phyloP scores from a whole-genome alignment of 2,888 invertebrate genomes.

The Drosophila crucigera region DNA sequence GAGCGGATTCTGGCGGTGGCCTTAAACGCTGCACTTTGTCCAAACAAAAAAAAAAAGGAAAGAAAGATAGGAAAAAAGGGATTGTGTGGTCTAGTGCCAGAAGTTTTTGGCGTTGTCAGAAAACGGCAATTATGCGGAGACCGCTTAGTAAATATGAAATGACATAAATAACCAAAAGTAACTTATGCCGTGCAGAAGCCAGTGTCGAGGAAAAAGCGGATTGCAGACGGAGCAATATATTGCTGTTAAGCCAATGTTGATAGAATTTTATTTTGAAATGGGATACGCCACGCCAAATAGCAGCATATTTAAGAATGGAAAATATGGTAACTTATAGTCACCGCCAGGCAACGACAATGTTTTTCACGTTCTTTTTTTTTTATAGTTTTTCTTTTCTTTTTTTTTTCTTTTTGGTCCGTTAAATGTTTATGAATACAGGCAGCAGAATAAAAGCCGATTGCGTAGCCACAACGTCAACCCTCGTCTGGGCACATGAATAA shows the following conservation, averaged over 20 bases:
- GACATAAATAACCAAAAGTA: slow-evolving; percentile 72
- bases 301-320: not conserved
- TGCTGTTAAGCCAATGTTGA: slow-evolving; percentile 6
- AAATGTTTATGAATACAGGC: slow-evolving; percentile 7
- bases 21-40: slow-evolving; percentile 41
- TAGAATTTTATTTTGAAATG: slow-evolving; percentile 3
- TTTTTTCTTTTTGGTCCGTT: slow-evolving; percentile 17
- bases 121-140: slow-evolving; percentile 66
- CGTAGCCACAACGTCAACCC: slow-evolving; percentile 62
- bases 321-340: not conserved
- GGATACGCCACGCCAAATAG: not conserved
- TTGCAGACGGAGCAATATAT: not conserved
- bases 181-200: slow-evolving; percentile 16
- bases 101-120: slow-evolving; percentile 22
- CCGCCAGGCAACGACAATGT: not conserved
- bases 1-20: slow-evolving; percentile 18
- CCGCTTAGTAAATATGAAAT: slow-evolving; percentile 76
- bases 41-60: not conserved
- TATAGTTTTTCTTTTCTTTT: slow-evolving; percentile 5
- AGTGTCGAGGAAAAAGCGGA: not conserved
- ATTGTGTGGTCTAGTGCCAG: not conserved
- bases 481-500: slow-evolving; percentile 67
- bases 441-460: slow-evolving; percentile 43
- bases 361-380: slow-evolving; percentile 2
- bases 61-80: not conserved